phyloP scores from a whole-genome alignment of 2,888 invertebrate genomes.

The Bruchidius siliquastri region DNA sequence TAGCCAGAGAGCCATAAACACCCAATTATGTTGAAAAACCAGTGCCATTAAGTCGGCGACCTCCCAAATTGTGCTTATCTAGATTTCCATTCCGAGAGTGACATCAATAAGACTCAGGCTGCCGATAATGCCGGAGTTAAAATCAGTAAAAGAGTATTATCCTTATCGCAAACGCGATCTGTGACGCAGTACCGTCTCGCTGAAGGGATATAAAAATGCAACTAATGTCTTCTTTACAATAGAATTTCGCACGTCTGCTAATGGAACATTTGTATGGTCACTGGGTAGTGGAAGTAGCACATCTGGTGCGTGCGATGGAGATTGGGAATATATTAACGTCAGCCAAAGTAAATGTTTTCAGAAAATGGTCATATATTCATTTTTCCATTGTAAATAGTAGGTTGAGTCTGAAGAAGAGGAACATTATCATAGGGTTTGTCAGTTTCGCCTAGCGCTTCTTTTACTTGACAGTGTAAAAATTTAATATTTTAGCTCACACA shows the following conservation, averaged over 20 bases:
- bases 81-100: neutral
- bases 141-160: neutral
- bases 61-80: neutral
- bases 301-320: too few relatives aligned
- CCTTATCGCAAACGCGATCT: neutral
- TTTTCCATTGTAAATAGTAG: too few relatives aligned
- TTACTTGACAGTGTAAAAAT: too few relatives aligned
- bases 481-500: too few relatives aligned
- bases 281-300: too few relatives aligned
- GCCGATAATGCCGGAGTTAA: neutral
- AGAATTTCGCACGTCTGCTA: neutral
- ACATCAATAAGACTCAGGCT: neutral
- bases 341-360: too few relatives aligned
- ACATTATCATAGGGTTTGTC: too few relatives aligned
- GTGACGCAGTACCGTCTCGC: neutral
- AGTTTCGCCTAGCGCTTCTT: too few relatives aligned
- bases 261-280: neutral
- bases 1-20: neutral
- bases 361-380: too few relatives aligned
- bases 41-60: neutral
- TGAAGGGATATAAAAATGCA: neutral
- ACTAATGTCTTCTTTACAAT: neutral
- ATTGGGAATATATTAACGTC: too few relatives aligned
- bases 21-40: neutral
- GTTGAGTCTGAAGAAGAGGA: too few relatives aligned